Evolutionary conservation across 2,797 vertebrate species (phyloP).

Genomic region (Amphiprion clarkii): DNA sequence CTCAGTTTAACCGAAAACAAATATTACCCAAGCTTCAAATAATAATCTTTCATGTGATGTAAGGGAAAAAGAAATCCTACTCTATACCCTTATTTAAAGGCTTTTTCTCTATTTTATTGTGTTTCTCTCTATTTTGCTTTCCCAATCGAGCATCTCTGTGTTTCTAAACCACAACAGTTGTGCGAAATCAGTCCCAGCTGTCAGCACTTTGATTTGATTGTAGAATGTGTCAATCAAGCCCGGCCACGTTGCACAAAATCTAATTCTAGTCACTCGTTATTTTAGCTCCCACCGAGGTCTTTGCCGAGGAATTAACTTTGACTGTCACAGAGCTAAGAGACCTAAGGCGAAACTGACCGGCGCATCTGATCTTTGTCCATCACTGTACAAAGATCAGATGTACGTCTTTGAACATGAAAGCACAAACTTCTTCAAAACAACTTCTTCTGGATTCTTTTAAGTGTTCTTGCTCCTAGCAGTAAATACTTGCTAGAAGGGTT

Average conservation of each 20-base stretch:
- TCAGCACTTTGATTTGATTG: slow-evolving; percentile 85
- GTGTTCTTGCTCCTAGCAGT: slow-evolving; percentile 62
- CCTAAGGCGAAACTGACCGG: slow-evolving; percentile 66
- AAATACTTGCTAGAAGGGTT: slow-evolving; percentile 59
- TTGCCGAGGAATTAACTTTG: slow-evolving; percentile 58
- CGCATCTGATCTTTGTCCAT: slow-evolving; percentile 70
- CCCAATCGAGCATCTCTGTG: slow-evolving; percentile 60
- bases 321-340: slow-evolving; percentile 60
- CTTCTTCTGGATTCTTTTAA: slow-evolving; percentile 64
- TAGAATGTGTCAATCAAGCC: slow-evolving; percentile 81
- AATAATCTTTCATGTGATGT: slow-evolving; percentile 55
- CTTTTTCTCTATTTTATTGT: slow-evolving; percentile 57
- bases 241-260: slow-evolving; percentile 74
- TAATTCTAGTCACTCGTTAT: slow-evolving; percentile 77
- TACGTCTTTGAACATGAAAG: slow-evolving; percentile 62
- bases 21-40: slow-evolving; percentile 56
- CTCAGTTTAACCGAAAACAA: slow-evolving; percentile 66
- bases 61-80: slow-evolving; percentile 24
- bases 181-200: slow-evolving; percentile 82
- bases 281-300: slow-evolving; percentile 64
- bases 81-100: slow-evolving; percentile 36
- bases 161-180: slow-evolving; percentile 79
- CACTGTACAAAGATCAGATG: neutral
- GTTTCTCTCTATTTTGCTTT: slow-evolving; percentile 66
- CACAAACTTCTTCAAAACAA: slow-evolving; percentile 69